Percentiles rank a stretch among this genome's conserved stretches.
Conservation (phyloP, 2,797 vertebrate species). For the Ciconia nigra region DNA sequence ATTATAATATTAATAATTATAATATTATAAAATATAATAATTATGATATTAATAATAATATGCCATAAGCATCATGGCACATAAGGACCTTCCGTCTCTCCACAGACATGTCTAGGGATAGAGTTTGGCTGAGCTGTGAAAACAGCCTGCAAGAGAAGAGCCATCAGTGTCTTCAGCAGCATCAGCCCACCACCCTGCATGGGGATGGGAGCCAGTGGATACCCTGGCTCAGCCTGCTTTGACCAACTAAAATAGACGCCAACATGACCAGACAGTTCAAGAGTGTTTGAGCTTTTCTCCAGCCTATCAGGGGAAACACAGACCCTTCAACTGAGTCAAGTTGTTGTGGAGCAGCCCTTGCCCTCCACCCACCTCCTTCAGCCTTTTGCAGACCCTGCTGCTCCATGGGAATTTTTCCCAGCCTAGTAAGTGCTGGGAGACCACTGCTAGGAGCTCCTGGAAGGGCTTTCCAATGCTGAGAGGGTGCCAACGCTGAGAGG, state of each 20-base stretch:
- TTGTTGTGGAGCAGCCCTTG: not conserved
- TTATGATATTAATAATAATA: too few relatives aligned
- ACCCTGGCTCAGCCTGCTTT: not conserved
- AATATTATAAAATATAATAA: too few relatives aligned
- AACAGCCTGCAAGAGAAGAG: not conserved
- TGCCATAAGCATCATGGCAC: not conserved
- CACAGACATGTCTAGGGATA: rapidly evolving
- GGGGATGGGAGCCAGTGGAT: rapidly evolving
- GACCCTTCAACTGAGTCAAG: too few relatives aligned
- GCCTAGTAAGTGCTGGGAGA: not conserved
- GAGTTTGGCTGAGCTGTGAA: not conserved
- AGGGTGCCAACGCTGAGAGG: not conserved
- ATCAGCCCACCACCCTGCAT: rapidly evolving
- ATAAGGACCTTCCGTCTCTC: not conserved
- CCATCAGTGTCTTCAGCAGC: not conserved
- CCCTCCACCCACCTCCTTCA: not conserved
- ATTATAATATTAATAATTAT: too few relatives aligned
- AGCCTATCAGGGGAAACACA: not conserved
- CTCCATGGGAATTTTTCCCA: rapidly evolving
- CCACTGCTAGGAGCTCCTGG: too few relatives aligned
- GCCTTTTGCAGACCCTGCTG: not conserved
- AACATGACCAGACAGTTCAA: rapidly evolving
- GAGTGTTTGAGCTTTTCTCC: not conserved
- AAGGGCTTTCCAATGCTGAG: not conserved
- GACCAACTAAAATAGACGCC: not conserved